Base-by-base conservation (phyloP, 2,797 vertebrate species). In the Centroberyx gerrardi region DNA sequence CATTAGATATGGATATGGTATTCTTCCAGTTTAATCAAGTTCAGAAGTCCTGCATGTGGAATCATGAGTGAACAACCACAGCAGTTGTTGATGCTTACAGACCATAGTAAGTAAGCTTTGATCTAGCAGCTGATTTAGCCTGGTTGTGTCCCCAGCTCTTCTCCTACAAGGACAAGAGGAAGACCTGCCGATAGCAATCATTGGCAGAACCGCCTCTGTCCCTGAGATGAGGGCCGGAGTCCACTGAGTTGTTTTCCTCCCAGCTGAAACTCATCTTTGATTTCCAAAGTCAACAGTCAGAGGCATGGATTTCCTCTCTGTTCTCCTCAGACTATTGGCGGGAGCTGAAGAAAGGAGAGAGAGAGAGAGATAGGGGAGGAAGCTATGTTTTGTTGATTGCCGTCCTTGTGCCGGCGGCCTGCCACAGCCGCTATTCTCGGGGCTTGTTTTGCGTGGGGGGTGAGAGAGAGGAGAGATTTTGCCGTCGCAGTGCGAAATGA, bases 391-490 rank as follows among this genome's bases (percentile, higher is more conserved):
- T 84, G 83, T 79, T 73, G 90, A 85, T 75, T 86, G 68, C 86
- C 53, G 15, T 84, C 58, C 87, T 72, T 48, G 80, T 72, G 85
- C 81, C 72, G 64, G 84, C 76, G 55, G 83, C 82, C 66, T 82
- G 83, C 86, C 84, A 85, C 85, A 36, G 82, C 64, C 65, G 59
- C 90, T 90, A 83, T 90, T 92, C 91, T 91, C 1, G 46, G 83
- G 80, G 83, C 82, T 85, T 77, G 86, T 89, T 88, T 88, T 84
- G 88, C 72, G 84, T 87, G 78, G 82, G 88, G 59, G 82, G 65
- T 66, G 65, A 72, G 64, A 69, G 68, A 85, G 38, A 17, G n/a
- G 52, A 65, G 65, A 87, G 83, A 81, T 85, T 88, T 88, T 72
- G 62, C 83, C 78, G 63, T 29, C 46, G 83, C 59, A 22, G 76